Evolutionary conservation across 2,113 vertebrate species (phyloP).

Genomic region (Chaetura pelagica): DNA sequence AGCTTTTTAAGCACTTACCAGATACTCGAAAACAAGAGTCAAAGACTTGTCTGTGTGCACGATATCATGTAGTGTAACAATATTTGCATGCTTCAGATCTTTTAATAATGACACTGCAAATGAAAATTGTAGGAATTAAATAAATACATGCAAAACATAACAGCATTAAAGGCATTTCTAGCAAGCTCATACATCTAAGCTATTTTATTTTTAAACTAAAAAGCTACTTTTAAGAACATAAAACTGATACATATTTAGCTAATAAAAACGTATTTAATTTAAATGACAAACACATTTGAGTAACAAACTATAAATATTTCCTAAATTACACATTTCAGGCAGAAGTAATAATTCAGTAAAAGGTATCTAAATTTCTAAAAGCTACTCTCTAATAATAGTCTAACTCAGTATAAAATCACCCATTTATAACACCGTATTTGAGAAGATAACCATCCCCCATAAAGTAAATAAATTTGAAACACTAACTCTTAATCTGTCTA

Average conservation of each 20-base stretch:
- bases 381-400: background rate
- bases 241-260: background rate
- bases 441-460: background rate
- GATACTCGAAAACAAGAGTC: conserved; percentile 97
- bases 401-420: background rate
- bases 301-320: background rate
- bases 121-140: conserved; percentile 43
- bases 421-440: background rate
- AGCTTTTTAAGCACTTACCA: conserved; percentile 81
- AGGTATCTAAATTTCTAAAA: background rate
- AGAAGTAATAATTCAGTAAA: background rate
- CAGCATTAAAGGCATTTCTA: background rate
- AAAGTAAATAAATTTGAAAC: background rate
- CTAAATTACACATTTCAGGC: background rate
- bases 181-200: background rate
- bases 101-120: conserved; percentile 93
- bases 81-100: conserved; percentile 99
- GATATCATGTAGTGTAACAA: conserved; percentile 97
- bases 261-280: background rate
- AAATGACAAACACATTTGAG: background rate
- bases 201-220: background rate
- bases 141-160: background rate
- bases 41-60: conserved; percentile 99
- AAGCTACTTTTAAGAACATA: background rate
- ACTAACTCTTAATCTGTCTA: background rate